Base-by-base conservation (phyloP, 92 coral and sea anemone species). In the Epizoanthus rinbou region DNA sequence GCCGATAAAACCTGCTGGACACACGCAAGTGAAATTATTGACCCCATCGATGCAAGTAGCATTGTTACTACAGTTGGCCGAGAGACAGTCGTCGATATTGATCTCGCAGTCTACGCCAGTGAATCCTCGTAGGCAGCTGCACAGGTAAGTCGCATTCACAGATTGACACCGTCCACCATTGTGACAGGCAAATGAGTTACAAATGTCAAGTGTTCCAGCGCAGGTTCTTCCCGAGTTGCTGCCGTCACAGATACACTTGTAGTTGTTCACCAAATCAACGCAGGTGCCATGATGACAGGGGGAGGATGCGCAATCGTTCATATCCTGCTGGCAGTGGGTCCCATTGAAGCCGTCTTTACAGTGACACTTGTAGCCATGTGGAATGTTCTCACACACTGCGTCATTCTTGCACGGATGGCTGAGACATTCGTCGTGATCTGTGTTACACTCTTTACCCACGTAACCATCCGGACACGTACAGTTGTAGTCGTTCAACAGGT, bases 101-200 rank as follows among this genome's bases (percentile, higher is more conserved):
- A 88, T 76, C 57, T 93, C 91, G 58, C 97, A 93, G 82, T 93
- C 92, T 16, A 24, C 85, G 43, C 97, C 94, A 37, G 91, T 91
- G 82, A 85, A 86, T 2, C 97, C 97, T 4, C 19, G 73, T 43
- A 82, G 89, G 35, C 97, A 93, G 83, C 58, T 72, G 57, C 97
- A 93, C 17, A 60, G n/a, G 59, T 91, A 88, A 8, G 97, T 85
- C 69, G 66, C 69, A 65, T 88, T 93, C n/a, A 16, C 58, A 11
- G 94, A 86, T 64, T 52, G 43, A 47, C 97, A 93, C 0, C 84
- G 80, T 21, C 94, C 97, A 33, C 88, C 91, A 63, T 91, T 93
- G 76, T 84, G 89, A 53, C 97, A 93, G 1, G 84, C 75, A 63
- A 88, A 93, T 41, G 89, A 63, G 25, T 18, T 83, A 65, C 97